Evolutionary conservation across 2,113 vertebrate species (phyloP), one percentile per base, ranked within the genome.

Genomic region (Tursiops truncatus): DNA sequence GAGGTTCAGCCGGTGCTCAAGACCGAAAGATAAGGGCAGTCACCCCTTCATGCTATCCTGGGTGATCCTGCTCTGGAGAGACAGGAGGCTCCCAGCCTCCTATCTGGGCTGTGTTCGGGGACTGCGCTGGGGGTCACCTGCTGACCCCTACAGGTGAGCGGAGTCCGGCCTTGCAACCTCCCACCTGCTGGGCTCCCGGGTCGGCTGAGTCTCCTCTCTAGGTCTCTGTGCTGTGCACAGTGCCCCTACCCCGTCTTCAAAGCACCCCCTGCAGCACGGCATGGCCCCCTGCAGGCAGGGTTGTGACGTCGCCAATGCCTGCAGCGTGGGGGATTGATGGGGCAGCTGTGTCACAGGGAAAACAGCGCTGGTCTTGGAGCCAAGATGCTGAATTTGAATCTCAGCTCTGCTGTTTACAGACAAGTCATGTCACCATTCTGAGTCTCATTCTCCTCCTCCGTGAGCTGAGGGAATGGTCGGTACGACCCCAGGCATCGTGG

Each of bases 251-350:
- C 25, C 20, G 17, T 50, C 83, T 83, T 73, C 88, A 93, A 17
- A 94, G 38, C 44, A 8, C 1, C 53, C 31, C 17, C 18, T 17
- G 41, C 26, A 50, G 47, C 28, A 0, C 21, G 28, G 36, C 36
- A 18, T 0, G 21, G 21, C 1, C 41, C 62, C 62, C 56, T 17
- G 65, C 50, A 65, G 74, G 23, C 36, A 56, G 85, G 23, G 26
- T 15, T 6, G 25, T 1, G 63, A 41, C 31, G 1, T 41, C 4
- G n/a, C 38, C 88, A 41, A 1, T 11, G 23, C 60, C 50, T 71
- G 68, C 1, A 15, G 4, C 23, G 0, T 33, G 31, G 3, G 6
- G 17, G 25, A 41, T 0, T 23, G 47, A 33, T 2, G 3, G 31
- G 53, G 41, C 71, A 26, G 56, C n/a, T 6, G 6, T 11, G n/a